These are phyloP conservation scores for Cryptocheilus praepositus DNA, from an alignment of 2,888 invertebrate genomes.

Conservation along the genomic window DNA sequence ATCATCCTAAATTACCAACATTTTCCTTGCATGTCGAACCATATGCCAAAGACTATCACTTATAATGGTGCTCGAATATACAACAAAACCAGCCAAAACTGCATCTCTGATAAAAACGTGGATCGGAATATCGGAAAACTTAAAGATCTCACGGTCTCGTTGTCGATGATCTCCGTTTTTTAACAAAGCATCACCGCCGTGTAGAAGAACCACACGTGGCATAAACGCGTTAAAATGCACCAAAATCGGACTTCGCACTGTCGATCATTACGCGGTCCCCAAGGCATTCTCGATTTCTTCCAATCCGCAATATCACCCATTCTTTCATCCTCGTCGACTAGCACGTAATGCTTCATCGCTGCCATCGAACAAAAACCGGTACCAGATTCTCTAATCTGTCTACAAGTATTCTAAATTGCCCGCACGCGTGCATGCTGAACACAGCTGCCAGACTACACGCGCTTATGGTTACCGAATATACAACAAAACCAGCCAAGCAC, in stretches of 20 bases:
- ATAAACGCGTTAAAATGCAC: too few relatives aligned
- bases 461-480: conserved; percentile 62
- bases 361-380: too few relatives aligned
- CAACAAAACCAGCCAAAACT: conserved; percentile 60
- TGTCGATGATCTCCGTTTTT: conserved; percentile 51
- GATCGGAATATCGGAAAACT: conserved; percentile 63
- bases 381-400: conserved; percentile 47
- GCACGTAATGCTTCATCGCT: too few relatives aligned
- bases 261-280: too few relatives aligned
- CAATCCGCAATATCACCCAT: conserved; percentile 56
- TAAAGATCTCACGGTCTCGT: conserved; percentile 54
- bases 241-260: too few relatives aligned
- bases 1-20: conserved; percentile 66
- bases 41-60: conserved; percentile 61
- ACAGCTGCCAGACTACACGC: conserved; percentile 63
- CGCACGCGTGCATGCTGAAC: conserved; percentile 66
- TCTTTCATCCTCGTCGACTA: conserved; percentile 8
- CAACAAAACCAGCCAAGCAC: conserved; percentile 59
- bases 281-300: too few relatives aligned
- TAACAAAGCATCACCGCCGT: conserved; percentile 60
- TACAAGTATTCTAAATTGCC: conserved; percentile 62
- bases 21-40: conserved; percentile 64
- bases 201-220: too few relatives aligned
- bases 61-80: conserved; percentile 62
- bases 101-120: conserved; percentile 61